A percentile compares a stretch with the other conserved stretches of the same genome.
Evolutionary conservation across 2,888 invertebrate genomes (phyloP).

Genomic region (Smittia aterrima): DNA sequence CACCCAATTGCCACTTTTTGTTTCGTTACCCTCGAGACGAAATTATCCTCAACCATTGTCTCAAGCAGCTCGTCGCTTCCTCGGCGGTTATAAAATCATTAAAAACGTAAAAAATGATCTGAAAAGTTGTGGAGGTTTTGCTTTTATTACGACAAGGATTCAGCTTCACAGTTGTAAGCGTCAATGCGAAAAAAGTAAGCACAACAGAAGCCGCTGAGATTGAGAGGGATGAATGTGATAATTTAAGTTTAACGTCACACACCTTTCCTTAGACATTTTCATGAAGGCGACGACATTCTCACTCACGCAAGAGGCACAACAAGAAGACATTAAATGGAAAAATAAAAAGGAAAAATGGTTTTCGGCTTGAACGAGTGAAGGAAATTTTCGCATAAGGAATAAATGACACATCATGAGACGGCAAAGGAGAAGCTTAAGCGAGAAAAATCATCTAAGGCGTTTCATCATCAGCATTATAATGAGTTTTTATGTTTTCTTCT

Average conservation of each 20-base stretch:
- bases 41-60: not conserved
- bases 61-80: not conserved
- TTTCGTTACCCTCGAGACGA: not conserved
- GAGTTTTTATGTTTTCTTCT: constrained; percentile 13
- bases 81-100: constrained; percentile 29
- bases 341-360: constrained; percentile 24
- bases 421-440: constrained; percentile 10
- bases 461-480: constrained; percentile 33
- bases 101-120: constrained; percentile 30
- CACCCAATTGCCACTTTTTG: not conserved
- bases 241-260: not conserved
- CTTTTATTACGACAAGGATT: not conserved
- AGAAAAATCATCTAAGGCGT: constrained; percentile 31
- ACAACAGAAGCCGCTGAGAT: not conserved
- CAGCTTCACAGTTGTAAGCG: not conserved
- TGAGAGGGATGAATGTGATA: not conserved
- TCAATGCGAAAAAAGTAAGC: not conserved
- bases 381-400: constrained; percentile 26
- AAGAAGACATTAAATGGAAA: constrained; percentile 18
- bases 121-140: constrained; percentile 26
- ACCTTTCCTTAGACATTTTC: not conserved
- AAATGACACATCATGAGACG: constrained; percentile 31
- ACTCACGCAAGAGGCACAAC: not conserved
- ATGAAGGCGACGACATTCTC: not conserved
- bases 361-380: constrained; percentile 1